Conservation (phyloP, 2,888 invertebrate species). For the Mythimna loreyi region DNA sequence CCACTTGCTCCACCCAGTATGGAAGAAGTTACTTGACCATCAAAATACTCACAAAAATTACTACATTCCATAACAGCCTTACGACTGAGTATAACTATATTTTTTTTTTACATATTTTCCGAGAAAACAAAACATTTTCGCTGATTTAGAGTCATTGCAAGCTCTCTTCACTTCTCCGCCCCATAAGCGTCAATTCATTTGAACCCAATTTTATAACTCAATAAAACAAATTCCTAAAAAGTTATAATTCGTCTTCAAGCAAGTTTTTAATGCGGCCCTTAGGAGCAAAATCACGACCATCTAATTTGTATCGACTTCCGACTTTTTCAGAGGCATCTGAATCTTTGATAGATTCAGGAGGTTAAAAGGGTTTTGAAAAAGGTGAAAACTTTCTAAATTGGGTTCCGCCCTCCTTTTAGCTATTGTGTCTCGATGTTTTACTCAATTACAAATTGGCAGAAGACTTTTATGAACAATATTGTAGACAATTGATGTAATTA, state of each 20-base stretch:
- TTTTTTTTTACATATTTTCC: no score
- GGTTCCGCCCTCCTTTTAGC: constrained; percentile 64
- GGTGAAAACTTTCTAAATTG: constrained; percentile 71
- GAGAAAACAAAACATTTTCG: background rate
- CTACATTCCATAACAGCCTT: no score
- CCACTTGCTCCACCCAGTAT: no score
- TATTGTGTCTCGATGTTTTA: constrained; percentile 69
- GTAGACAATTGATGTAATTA: constrained; percentile 39
- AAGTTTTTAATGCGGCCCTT: constrained; percentile 47
- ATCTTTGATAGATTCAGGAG: constrained; percentile 58
- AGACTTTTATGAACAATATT: constrained; percentile 41
- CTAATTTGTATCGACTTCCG: constrained; percentile 57
- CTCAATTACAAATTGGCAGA: constrained; percentile 63
- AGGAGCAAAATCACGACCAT: constrained; percentile 37
- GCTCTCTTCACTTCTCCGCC: background rate
- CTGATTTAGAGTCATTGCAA: constrained; percentile 3
- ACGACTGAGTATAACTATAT: no score
- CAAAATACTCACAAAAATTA: no score
- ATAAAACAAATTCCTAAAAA: constrained; percentile 44
- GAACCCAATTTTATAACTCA: constrained; percentile 39
- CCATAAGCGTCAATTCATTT: constrained; percentile 19
- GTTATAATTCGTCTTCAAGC: constrained; percentile 39
- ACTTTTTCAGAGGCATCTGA: constrained; percentile 58
- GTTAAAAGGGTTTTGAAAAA: constrained; percentile 67
- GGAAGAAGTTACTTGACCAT: no score